Base-by-base conservation (phyloP, 2,113 vertebrate species). In the Hystrix brachyura region DNA sequence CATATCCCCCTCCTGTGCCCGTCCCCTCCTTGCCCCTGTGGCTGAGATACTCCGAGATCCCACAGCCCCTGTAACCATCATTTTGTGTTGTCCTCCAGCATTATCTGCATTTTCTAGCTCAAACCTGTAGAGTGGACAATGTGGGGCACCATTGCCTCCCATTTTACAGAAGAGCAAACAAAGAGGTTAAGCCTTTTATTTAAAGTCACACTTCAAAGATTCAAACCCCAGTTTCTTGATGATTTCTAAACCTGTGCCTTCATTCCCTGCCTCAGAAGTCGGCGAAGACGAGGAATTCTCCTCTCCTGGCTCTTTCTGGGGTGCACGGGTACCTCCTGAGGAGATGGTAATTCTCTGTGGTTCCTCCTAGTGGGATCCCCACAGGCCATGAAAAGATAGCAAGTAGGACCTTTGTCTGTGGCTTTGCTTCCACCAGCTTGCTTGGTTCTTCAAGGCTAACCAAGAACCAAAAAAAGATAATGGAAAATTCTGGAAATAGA, bases 201-300 rank as follows among this genome's bases (percentile, higher is more conserved):
- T 78, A 62, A 93, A 87, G 76, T 69, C 48, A 74, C 71, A 76
- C 18, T 81, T 74, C 74, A 23, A 85, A 11, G 59, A 76, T 81
- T 6, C 1, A 0, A 89, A 85, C 25, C 23, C n/a, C 64, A 29
- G n/a, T 90, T 67, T 94, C 59, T 62, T 3, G 34, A 53, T 92
- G 48, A 57, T 57, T 91, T 43, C 57, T 88, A 53, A 91, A 18
- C 2, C 12, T 13, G 11, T 6, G 46, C 15, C 64, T 80, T 18
- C 7, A 25, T 53, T 34, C 57, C 57, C 19, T 72, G 15, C 57
- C 62, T 92, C 72, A n/a, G 53, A 92, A 3, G 10, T 21, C 15
- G 71, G 57, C 13, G 18, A 46, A 62, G 72, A 59, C 18, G 19
- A 53, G 65, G 29, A 43, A 62, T 62, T 48, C 32, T 82, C 69